Evolutionary conservation across 2,888 invertebrate genomes (phyloP).

Genomic region (Campoplex capitator): DNA sequence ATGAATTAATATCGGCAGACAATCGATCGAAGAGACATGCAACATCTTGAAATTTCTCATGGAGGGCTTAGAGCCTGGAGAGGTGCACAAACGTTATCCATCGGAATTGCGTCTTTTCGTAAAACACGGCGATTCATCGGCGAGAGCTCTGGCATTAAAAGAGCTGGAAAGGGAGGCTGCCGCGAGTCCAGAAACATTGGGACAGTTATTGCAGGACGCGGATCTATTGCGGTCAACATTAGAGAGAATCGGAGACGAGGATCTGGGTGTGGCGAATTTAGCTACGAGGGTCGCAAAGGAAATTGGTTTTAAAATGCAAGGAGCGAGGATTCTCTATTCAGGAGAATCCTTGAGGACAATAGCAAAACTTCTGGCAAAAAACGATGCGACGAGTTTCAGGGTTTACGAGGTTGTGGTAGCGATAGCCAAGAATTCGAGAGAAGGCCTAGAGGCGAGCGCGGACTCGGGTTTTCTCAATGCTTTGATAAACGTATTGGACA

Average conservation of each 20-base stretch:
- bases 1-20: conserved; percentile 70
- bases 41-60: conserved; percentile 74
- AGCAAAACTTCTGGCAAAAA: conserved; percentile 86
- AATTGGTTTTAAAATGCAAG: conserved; percentile 84
- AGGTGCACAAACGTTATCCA: conserved; percentile 75
- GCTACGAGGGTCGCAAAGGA: conserved; percentile 87
- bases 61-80: conserved; percentile 73
- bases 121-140: conserved; percentile 71
- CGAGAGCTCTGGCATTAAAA: conserved; percentile 75
- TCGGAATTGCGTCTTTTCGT: conserved; percentile 75
- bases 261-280: conserved; percentile 87
- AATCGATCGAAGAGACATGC: conserved; percentile 75
- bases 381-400: conserved; percentile 88
- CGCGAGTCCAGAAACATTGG: conserved; percentile 72
- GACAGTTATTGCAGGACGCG: conserved; percentile 85
- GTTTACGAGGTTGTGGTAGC: conserved; percentile 90
- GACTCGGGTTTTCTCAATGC: conserved; percentile 88
- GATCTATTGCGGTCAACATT: conserved; percentile 87
- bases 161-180: conserved; percentile 74
- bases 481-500: conserved; percentile 89
- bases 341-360: conserved; percentile 86
- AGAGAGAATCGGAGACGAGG: conserved; percentile 87
- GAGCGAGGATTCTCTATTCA: conserved; percentile 86
- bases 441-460: conserved; percentile 87
- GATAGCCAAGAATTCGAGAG: conserved; percentile 87